Evolutionary conservation across 2,888 invertebrate species (phyloP).

Genomic region (Marasmarcha lunaedactyla): DNA sequence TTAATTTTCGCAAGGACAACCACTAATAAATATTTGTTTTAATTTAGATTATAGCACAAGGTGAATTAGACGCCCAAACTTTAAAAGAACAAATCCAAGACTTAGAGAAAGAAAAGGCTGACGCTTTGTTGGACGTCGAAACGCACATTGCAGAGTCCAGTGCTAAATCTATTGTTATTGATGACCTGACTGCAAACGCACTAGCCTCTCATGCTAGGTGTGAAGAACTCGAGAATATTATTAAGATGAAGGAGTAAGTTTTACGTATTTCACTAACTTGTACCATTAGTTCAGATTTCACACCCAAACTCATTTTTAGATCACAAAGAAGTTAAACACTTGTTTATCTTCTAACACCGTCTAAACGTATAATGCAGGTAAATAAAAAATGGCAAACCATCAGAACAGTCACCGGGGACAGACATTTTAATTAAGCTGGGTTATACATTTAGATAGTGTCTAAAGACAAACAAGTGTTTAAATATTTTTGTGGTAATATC

Average conservation of each 20-base stretch:
- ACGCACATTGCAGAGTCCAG: constrained; percentile 12
- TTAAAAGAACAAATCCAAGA: constrained; percentile 14
- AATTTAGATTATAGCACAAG: constrained; percentile 16
- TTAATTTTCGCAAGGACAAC: too few species aligned
- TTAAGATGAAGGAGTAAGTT: constrained; percentile 16
- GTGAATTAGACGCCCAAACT: constrained; percentile 14
- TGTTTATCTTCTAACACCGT: too few species aligned
- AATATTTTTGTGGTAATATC: too few species aligned
- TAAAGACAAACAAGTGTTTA: too few species aligned
- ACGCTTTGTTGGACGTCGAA: constrained; percentile 12
- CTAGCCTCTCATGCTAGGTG: constrained; percentile 13
- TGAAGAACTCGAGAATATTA: constrained; percentile 12
- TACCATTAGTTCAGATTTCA: background rate
- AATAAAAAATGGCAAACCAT: too few species aligned
- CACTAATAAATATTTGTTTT: too few species aligned
- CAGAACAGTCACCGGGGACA: too few species aligned
- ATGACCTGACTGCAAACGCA: constrained; percentile 13
- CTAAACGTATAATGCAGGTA: too few species aligned
- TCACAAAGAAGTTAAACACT: too few species aligned
- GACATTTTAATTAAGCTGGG: too few species aligned
- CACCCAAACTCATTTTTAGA: too few species aligned
- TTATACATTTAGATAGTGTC: too few species aligned
- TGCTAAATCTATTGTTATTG: constrained; percentile 9
- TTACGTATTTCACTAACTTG: background rate
- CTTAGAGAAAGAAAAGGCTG: constrained; percentile 16